Percentiles rank a stretch among this genome's conserved stretches.
phyloP scores from a whole-genome alignment of 35 echinoderm and acorn worm genomes.

The Heliocidaris erythrogramma region DNA sequence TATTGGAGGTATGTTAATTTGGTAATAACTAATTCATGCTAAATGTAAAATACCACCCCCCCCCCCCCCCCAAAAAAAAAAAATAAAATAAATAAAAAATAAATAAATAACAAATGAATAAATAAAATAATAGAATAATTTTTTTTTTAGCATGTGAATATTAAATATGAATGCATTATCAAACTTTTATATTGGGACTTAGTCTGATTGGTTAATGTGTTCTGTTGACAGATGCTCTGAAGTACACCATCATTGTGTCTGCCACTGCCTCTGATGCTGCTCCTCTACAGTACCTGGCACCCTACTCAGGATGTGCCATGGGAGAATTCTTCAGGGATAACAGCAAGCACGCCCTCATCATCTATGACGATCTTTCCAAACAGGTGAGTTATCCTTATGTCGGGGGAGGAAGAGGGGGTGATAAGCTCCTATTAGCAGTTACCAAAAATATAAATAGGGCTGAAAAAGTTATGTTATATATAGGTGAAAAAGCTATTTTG shows the following conservation, averaged over 20 bases:
- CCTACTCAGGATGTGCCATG: slow-evolving; percentile 99
- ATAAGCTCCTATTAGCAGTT: no score
- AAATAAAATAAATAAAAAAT: no score
- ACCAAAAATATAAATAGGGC: no score
- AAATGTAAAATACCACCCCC: no score
- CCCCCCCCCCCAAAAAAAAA: no score
- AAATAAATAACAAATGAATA: no score
- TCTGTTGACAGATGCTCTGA: slow-evolving; percentile 73
- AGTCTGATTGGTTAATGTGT: not conserved
- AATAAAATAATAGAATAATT: no score
- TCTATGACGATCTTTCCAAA: slow-evolving; percentile 99
- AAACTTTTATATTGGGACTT: not conserved
- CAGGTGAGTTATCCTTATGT: slow-evolving; percentile 61
- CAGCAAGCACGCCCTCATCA: slow-evolving; percentile 96
- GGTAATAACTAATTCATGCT: no score
- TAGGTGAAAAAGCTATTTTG: no score
- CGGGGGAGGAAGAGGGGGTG: not conserved
- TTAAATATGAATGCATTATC: not conserved
- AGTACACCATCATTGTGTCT: slow-evolving; percentile 95
- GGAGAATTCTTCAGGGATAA: slow-evolving; percentile 99
- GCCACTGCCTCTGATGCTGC: slow-evolving; percentile 99
- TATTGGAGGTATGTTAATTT: no score
- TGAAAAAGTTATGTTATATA: no score
- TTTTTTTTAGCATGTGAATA: not conserved
- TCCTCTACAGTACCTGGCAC: slow-evolving; percentile 92